Evolutionary conservation across 1,140 invertebrate genomes (phyloP).

Genomic region (Drosophila elegans): DNA sequence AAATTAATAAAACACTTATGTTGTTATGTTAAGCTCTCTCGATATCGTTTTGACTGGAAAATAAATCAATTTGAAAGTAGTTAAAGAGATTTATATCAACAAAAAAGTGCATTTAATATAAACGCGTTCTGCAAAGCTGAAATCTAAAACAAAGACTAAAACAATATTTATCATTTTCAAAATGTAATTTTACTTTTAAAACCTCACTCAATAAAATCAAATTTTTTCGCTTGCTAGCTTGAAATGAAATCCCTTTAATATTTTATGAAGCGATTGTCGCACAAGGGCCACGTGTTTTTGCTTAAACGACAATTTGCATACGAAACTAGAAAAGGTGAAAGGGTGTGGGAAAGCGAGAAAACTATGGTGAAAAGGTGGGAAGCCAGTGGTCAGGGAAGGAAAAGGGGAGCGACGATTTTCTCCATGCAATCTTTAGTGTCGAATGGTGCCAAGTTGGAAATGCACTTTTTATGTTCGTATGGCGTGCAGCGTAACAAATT

Average conservation of each 20-base stretch:
- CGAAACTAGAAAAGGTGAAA: conserved; percentile 8
- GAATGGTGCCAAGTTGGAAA: conserved; percentile 63
- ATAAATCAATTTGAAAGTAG: too few species aligned
- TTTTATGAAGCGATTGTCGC: conserved; percentile 23
- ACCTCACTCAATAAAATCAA: background rate
- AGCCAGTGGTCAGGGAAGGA: background rate
- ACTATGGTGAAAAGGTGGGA: background rate
- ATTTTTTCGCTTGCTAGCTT: conserved; percentile 5
- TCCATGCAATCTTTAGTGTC: conserved; percentile 48
- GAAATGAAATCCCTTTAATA: conserved; percentile 30
- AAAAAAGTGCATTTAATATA: background rate
- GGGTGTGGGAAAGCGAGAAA: background rate
- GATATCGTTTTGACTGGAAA: background rate
- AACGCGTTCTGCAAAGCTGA: background rate
- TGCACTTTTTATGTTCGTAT: conserved; percentile 66
- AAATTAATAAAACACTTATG: background rate
- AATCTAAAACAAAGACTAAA: too few species aligned
- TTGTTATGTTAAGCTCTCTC: background rate
- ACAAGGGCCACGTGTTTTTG: conserved; percentile 50
- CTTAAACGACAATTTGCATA: conserved; percentile 61
- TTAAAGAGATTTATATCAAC: too few species aligned
- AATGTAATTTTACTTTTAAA: background rate
- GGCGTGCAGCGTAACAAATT: conserved; percentile 60
- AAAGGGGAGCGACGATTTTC: conserved; percentile 13
- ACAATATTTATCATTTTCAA: too few species aligned